Evolutionary conservation across 2,797 vertebrate genomes (phyloP).

Genomic region (Austrolebias charrua): DNA sequence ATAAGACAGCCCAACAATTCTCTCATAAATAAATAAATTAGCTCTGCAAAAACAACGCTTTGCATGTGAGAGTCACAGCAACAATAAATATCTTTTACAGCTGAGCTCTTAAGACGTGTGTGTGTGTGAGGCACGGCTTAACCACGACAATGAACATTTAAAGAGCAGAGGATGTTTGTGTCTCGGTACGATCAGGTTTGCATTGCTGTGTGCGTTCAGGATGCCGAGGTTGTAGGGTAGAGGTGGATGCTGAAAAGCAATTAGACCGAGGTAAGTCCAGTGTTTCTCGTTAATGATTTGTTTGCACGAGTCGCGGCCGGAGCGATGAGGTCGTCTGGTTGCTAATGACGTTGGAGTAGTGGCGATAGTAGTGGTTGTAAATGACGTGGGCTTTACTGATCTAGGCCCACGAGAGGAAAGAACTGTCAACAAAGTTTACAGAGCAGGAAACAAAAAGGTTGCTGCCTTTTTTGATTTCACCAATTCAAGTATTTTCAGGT

Average conservation of each 20-base stretch:
- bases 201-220: constrained; percentile 89
- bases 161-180: constrained; percentile 64
- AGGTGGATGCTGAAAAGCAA: constrained; percentile 54
- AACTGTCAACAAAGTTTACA: constrained; percentile 42
- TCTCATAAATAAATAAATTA: constrained; percentile 85
- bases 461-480: constrained; percentile 32
- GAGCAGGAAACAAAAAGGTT: constrained; percentile 41
- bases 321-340: constrained; percentile 76
- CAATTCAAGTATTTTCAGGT: constrained; percentile 80
- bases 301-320: constrained; percentile 69
- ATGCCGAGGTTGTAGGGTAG: constrained; percentile 46
- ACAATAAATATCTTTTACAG: constrained; percentile 81
- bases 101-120: constrained; percentile 69
- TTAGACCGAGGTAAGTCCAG: constrained; percentile 78
- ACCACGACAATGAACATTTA: constrained; percentile 27
- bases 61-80: constrained; percentile 55
- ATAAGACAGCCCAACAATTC: constrained; percentile 57
- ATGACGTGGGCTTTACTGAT: constrained; percentile 68
- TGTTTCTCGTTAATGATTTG: constrained; percentile 46
- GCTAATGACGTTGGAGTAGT: constrained; percentile 61
- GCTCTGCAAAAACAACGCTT: constrained; percentile 52
- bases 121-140: constrained; percentile 68
- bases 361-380: constrained; percentile 59
- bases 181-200: constrained; percentile 74
- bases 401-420: constrained; percentile 71